phyloP scores from a whole-genome alignment of 2,113 vertebrate species.

The Pedionomus torquatus region DNA sequence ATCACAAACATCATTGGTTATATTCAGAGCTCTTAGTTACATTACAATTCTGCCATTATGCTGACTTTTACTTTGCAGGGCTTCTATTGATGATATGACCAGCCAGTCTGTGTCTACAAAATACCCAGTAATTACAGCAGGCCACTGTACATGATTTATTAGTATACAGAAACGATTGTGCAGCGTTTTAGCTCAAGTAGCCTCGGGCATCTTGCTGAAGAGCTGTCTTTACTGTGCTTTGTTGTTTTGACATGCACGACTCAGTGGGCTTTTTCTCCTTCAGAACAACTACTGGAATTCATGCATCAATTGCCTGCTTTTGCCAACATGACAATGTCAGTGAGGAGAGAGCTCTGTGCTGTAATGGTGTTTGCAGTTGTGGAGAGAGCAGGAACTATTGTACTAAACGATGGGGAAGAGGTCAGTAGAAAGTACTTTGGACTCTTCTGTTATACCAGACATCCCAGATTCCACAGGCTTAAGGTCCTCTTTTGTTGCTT shows the following conservation, averaged over 20 bases:
- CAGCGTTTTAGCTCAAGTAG: conserved; percentile 42
- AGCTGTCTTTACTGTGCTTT: conserved; percentile 25
- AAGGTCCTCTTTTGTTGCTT: not conserved
- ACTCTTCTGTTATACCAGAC: not conserved
- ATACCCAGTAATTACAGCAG: conserved; percentile 48
- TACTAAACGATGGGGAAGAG: conserved; percentile 98
- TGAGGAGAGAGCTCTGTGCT: conserved; percentile 95
- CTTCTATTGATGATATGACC: conserved; percentile 2
- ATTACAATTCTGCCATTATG: conserved; percentile 44
- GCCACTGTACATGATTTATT: conserved; percentile 36
- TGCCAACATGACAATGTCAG: conserved; percentile 99
- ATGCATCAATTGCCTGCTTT: conserved; percentile 99
- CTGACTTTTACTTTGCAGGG: conserved; percentile 24
- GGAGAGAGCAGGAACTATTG: conserved; percentile 94
- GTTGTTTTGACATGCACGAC: conserved; percentile 39
- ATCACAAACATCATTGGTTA: not conserved
- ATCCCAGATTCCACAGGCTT: not conserved
- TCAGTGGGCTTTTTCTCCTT: conserved; percentile 56
- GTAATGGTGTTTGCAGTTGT: conserved; percentile 99
- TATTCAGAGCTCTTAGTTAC: not conserved
- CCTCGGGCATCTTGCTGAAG: conserved; percentile 26
- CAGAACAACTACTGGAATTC: conserved; percentile 99
- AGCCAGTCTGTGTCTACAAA: conserved; percentile 19
- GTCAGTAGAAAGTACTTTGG: conserved; percentile 72
- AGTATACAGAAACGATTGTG: conserved; percentile 40